Percentiles rank a stretch among this genome's conserved stretches.
Conservation (phyloP, 2,888 invertebrate genomes). For the Caenorhabditis wallacei region DNA sequence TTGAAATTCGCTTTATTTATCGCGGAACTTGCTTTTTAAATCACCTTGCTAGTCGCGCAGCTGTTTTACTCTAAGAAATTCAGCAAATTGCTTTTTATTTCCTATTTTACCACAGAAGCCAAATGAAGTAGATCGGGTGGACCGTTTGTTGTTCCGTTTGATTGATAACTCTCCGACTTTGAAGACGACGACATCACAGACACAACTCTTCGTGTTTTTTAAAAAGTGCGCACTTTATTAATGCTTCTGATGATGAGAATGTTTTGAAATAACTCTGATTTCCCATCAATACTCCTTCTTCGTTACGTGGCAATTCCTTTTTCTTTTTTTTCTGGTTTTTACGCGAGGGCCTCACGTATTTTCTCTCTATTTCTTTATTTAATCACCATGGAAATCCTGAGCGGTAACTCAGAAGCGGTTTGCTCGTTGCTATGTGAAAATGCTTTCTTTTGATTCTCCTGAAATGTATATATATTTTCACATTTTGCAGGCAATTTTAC, state of each 20-base stretch:
- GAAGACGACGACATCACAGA: slow-evolving; percentile 37
- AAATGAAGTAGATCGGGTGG: neutral
- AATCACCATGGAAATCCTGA: neutral
- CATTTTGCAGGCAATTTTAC: neutral
- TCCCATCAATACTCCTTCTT: neutral
- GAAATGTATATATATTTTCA: neutral
- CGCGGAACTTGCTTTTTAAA: too few relatives aligned
- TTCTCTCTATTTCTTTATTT: neutral
- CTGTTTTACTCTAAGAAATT: too few relatives aligned
- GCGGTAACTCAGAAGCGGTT: neutral
- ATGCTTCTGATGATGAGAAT: slow-evolving; percentile 14
- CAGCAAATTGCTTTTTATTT: too few relatives aligned
- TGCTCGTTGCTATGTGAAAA: neutral
- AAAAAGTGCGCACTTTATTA: slow-evolving; percentile 14
- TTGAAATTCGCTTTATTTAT: neutral
- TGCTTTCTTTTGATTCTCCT: neutral
- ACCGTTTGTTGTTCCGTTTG: neutral
- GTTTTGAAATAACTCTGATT: neutral
- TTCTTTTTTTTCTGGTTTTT: neutral
- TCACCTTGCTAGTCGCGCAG: too few relatives aligned
- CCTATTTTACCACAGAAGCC: neutral
- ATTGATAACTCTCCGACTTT: slow-evolving; percentile 29
- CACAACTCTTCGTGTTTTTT: slow-evolving; percentile 36
- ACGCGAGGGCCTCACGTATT: slow-evolving; percentile 2
- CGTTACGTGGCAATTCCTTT: neutral